Evolutionary conservation across 2,888 invertebrate species (phyloP).

Genomic region (Pilophorus perplexus): DNA sequence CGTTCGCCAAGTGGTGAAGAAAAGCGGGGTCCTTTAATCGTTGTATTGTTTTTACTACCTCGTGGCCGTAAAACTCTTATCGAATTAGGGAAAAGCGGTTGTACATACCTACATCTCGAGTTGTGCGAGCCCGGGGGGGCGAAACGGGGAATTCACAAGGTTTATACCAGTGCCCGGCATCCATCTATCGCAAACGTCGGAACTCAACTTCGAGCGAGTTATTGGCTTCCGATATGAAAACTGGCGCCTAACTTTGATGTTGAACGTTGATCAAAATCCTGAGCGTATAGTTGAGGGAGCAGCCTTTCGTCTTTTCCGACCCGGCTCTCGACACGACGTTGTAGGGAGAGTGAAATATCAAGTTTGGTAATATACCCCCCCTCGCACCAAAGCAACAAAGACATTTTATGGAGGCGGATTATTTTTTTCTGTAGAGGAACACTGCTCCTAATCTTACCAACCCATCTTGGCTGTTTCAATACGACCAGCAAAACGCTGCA

Average conservation of each 20-base stretch:
- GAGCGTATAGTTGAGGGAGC: constrained; percentile 20
- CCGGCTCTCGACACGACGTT: no score
- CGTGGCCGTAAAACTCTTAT: constrained; percentile 21
- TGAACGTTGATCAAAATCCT: constrained; percentile 38
- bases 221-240: constrained; percentile 41
- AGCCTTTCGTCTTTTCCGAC: background rate
- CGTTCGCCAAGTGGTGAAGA: background rate
- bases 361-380: no score
- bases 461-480: no score
- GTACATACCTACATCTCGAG: background rate
- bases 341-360: no score
- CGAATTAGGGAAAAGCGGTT: constrained; percentile 26
- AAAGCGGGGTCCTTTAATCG: constrained; percentile 10
- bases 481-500: no score
- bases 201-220: constrained; percentile 24
- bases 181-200: no score
- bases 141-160: background rate
- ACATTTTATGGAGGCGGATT: no score
- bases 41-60: constrained; percentile 22
- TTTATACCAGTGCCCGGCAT: constrained; percentile 29
- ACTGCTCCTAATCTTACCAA: no score
- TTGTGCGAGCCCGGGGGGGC: background rate
- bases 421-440: no score
- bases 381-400: no score
- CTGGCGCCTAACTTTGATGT: constrained; percentile 30